Evolutionary conservation across 1,140 invertebrate species (phyloP).

Genomic region (Hetaerina americana): DNA sequence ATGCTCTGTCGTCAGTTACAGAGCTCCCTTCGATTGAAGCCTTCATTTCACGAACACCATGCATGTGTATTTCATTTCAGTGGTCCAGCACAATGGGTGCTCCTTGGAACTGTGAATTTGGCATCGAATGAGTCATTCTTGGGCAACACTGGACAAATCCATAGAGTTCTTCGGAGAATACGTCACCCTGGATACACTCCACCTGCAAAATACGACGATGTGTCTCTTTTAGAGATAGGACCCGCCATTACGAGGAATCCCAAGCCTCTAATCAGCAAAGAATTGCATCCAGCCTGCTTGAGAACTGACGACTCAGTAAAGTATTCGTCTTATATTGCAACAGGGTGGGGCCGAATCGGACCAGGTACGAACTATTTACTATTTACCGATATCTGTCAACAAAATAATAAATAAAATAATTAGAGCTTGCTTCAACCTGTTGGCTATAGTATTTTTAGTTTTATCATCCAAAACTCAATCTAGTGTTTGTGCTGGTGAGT

Average conservation of each 20-base stretch:
- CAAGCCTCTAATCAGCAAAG: conserved; percentile 8
- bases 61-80: too few species aligned
- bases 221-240: conserved; percentile 3
- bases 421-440: too few species aligned
- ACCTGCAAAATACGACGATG: conserved; percentile 11
- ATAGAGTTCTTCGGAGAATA: neutral
- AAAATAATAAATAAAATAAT: too few species aligned
- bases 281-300: conserved; percentile 21
- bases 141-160: neutral
- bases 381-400: too few species aligned
- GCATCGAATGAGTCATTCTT: too few species aligned
- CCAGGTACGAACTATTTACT: too few species aligned
- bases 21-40: too few species aligned
- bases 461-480: too few species aligned
- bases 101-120: conserved; percentile 23
- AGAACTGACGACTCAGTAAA: neutral
- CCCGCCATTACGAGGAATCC: conserved; percentile 19
- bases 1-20: too few species aligned
- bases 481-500: too few species aligned
- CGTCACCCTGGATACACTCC: conserved; percentile 7
- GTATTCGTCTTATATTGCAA: conserved; percentile 8
- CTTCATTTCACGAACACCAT: too few species aligned
- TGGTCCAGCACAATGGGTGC: conserved; percentile 14
- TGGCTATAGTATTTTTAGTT: too few species aligned
- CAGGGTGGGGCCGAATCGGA: conserved; percentile 22